A percentile compares a stretch with the other conserved stretches of the same genome.
phyloP scores from a whole-genome alignment of 2,797 vertebrate species.

The Arremon aurantiirostris region DNA sequence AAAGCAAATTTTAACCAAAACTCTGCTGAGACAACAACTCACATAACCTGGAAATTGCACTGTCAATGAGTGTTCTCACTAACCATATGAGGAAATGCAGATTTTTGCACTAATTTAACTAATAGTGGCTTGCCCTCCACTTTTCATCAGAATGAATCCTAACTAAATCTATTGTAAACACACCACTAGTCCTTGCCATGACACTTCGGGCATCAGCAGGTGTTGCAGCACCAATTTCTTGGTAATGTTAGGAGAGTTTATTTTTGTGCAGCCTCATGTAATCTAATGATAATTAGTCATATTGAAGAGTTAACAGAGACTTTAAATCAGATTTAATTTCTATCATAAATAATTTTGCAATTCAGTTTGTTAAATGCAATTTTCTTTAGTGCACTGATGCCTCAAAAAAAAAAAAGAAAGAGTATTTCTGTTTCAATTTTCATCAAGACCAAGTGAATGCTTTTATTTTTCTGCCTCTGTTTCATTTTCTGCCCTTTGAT shows the following conservation, averaged over 20 bases:
- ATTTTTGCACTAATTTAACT: background rate
- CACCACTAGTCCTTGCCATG: background rate
- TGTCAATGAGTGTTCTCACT: background rate
- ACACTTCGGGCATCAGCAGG: background rate
- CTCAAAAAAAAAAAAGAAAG: background rate
- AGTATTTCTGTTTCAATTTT: background rate
- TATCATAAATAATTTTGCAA: background rate
- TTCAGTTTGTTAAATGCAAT: background rate
- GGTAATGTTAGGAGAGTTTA: background rate
- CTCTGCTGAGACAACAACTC: background rate
- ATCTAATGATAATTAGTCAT: background rate
- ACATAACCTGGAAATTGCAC: background rate
- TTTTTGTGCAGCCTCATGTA: background rate
- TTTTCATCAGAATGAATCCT: background rate
- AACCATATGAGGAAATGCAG: background rate
- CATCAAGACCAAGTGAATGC: background rate
- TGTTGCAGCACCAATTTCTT: background rate
- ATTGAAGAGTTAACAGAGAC: background rate
- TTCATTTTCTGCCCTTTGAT: constrained; percentile 34
- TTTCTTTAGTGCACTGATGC: background rate
- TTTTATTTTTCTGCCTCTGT: background rate
- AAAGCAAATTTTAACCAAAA: background rate
- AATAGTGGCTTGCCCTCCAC: background rate
- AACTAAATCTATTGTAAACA: background rate
- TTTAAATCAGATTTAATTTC: background rate